Evolutionary conservation across 2,113 vertebrate genomes (phyloP).

Genomic region (Maccullochella peelii): DNA sequence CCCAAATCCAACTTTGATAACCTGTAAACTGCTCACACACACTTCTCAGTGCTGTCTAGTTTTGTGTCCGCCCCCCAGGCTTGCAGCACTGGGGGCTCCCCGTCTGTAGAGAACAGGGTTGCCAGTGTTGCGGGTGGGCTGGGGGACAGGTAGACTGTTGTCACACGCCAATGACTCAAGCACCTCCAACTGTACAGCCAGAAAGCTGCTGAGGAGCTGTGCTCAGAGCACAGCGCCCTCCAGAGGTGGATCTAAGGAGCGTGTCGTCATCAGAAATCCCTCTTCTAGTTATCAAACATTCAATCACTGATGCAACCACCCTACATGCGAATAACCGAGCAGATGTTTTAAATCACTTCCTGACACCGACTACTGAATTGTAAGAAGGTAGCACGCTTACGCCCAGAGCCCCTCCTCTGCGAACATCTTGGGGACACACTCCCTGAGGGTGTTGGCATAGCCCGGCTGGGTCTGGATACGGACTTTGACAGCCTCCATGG

Average conservation of each 20-base stretch:
- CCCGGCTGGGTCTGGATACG: constrained; percentile 98
- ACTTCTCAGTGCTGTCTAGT: neutral
- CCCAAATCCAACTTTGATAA: neutral
- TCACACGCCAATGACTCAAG: constrained; percentile 99
- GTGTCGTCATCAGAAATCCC: constrained; percentile 67
- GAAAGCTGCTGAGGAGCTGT: constrained; percentile 88
- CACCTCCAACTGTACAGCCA: constrained; percentile 94
- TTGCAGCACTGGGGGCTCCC: constrained; percentile 50
- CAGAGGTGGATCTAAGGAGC: constrained; percentile 97
- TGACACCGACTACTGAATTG: neutral
- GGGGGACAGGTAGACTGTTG: constrained; percentile 90
- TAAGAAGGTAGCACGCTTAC: constrained; percentile 83
- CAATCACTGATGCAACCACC: neutral
- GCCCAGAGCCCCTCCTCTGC: constrained; percentile 95
- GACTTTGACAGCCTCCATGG: constrained; percentile 99
- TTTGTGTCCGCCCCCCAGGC: constrained; percentile 61
- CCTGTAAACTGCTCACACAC: neutral
- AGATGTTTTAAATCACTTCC: neutral
- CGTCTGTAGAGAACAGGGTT: constrained; percentile 34
- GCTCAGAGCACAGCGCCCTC: constrained; percentile 85
- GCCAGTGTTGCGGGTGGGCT: constrained; percentile 76
- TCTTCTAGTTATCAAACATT: neutral
- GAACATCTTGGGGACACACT: constrained; percentile 96
- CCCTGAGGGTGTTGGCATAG: constrained; percentile 94
- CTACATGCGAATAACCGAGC: neutral